Conservation (phyloP, 1,140 invertebrate genomes). For the Drosophila saltans region DNA sequence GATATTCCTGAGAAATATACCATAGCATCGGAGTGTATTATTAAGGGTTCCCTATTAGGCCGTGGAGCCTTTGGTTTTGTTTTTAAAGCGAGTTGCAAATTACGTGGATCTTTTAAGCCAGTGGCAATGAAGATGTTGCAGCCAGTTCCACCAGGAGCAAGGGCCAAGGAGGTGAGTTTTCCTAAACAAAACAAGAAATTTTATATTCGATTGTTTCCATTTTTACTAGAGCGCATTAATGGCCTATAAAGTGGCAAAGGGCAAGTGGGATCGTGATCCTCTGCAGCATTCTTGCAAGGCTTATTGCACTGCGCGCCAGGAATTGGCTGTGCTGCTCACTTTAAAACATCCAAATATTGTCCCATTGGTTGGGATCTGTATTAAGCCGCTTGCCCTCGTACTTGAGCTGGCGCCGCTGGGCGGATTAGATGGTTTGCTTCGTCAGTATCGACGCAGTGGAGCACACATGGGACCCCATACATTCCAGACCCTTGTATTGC, state of each 20-base stretch:
- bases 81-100: constrained; percentile 91
- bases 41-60: constrained; percentile 92
- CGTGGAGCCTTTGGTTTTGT: constrained; percentile 99
- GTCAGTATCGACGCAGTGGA: constrained; percentile 92
- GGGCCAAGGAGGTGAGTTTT: constrained; percentile 85
- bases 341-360: constrained; percentile 96
- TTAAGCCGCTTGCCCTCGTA: constrained; percentile 94
- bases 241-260: constrained; percentile 88
- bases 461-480: constrained; percentile 91
- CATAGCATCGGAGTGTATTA: constrained; percentile 91
- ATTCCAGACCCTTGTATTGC: constrained; percentile 93
- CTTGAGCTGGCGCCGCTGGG: constrained; percentile 95
- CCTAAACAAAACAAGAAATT: neutral
- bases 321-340: constrained; percentile 94
- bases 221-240: constrained; percentile 71
- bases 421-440: constrained; percentile 92
- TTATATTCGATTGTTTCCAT: neutral
- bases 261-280: constrained; percentile 96
- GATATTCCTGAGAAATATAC: constrained; percentile 93
- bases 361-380: constrained; percentile 94
- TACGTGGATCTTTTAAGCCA: constrained; percentile 86
- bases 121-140: constrained; percentile 98
- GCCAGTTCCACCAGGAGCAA: constrained; percentile 93
- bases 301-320: constrained; percentile 97
- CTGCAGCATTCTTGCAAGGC: constrained; percentile 96